Evolutionary conservation across 53 echinoderm and acorn worm species (phyloP), one percentile per base, ranked within the genome.

Genomic region (Echinometra lucunter): DNA sequence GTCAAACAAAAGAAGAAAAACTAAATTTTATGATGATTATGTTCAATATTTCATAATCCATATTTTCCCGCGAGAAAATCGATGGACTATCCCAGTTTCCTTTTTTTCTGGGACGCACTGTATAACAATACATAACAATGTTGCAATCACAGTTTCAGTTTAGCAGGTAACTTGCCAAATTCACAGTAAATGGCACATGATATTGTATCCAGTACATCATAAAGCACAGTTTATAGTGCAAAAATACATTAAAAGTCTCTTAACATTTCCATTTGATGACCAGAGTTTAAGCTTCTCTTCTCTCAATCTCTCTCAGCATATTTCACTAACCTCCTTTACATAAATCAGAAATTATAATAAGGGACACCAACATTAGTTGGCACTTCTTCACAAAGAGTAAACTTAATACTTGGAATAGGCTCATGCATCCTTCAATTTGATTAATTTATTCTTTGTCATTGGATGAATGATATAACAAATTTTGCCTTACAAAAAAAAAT

Each of bases 1-100:
- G 82, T 81, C 82, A 81, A 81, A 81, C 82, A 81, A 81, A 81
- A 81, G 82, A 81, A 44, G 44, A 37, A 81, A 81, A 81, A 40
- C 82, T 81, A 81, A 81, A 81, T 81, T 81, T 81, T 81, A 81
- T 81, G 82, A 81, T 81, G 82, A 81, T 66, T 44, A 81, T 81
- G 82, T 81, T 81, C 32, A 44, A 81, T 81, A 81, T 81, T 81
- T 81, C 82, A 81, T 81, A 81, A 81, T 81, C 44, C 82, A 81
- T 81, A 81, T 81, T 81, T 81, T 81, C 82, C 82, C 82, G 82
- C 44, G 82, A 81, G 82, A 81, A 81, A 81, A 81, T 81, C 44
- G 44, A 81, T 81, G 82, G 82, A 81, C 40, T 81, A 81, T 81
- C 82, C 82, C 82, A 44, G 82, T 81, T 37, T 81, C 82, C 82